Conservation (phyloP, 2,113 vertebrate genomes). For the Nothocercus nigrocapillus region DNA sequence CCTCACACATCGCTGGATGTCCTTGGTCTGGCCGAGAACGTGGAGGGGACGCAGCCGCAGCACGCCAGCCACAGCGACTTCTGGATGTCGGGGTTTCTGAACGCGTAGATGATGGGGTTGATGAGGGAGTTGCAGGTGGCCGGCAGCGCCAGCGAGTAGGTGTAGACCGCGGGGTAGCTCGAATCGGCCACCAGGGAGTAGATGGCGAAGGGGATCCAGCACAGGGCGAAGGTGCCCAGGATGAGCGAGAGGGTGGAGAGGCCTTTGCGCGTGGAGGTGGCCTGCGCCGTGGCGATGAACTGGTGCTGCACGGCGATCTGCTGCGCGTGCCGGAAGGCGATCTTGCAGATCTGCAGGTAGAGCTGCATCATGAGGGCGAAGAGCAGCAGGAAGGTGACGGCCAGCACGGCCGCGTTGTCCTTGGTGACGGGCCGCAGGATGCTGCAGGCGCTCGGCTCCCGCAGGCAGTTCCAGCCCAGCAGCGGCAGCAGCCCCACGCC, state of each 20-base stretch:
- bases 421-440: constrained; percentile 88
- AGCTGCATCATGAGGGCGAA: constrained; percentile 93
- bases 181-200: constrained; percentile 90
- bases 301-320: constrained; percentile 95
- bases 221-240: constrained; percentile 88
- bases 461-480: constrained; percentile 92
- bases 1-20: constrained; percentile 90
- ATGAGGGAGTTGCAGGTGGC: constrained; percentile 90
- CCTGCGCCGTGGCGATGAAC: constrained; percentile 85
- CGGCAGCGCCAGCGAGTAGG: constrained; percentile 87
- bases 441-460: constrained; percentile 85
- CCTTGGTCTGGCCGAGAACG: constrained; percentile 85
- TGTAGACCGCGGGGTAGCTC: constrained; percentile 88
- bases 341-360: constrained; percentile 92
- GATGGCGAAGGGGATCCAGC: constrained; percentile 92
- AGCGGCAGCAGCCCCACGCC: constrained; percentile 84
- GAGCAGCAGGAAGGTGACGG: constrained; percentile 88
- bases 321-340: constrained; percentile 91
- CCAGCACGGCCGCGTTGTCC: constrained; percentile 87
- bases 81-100: constrained; percentile 92
- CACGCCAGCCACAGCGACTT: constrained; percentile 91
- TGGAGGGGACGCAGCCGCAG: constrained; percentile 87
- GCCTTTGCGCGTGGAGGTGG: constrained; percentile 88
- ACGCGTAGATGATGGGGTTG: constrained; percentile 93
- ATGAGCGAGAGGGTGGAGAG: constrained; percentile 90